Percentiles rank a stretch among this genome's conserved stretches.
phyloP scores from a whole-genome alignment of 2,797 vertebrate genomes.

The Sebastes jordani region DNA sequence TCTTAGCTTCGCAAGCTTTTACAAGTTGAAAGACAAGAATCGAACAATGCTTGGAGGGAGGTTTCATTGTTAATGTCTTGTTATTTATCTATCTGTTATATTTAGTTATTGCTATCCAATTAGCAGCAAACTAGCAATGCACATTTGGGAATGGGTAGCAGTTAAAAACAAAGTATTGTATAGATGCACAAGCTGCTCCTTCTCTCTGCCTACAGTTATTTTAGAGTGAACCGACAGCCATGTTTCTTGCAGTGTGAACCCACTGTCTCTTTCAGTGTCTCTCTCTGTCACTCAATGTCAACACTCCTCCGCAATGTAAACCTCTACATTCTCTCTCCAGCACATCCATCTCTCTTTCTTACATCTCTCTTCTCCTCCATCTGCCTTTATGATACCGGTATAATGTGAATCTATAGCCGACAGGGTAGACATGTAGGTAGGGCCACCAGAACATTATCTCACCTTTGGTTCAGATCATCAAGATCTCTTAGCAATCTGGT shows the following conservation, averaged over 20 bases:
- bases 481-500: neutral
- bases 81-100: neutral
- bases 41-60: neutral
- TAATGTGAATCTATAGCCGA: neutral
- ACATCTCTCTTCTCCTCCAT: neutral
- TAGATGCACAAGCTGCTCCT: neutral
- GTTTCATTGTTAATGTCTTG: neutral
- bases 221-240: neutral
- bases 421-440: neutral
- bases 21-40: neutral
- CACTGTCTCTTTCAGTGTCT: neutral
- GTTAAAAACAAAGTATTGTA: neutral
- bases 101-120: neutral
- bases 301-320: constrained; percentile 10
- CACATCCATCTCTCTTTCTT: neutral
- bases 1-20: neutral
- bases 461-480: neutral
- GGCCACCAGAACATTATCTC: neutral
- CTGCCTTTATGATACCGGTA: neutral
- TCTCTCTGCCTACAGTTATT: neutral
- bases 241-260: neutral
- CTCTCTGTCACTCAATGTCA: constrained; percentile 17
- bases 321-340: neutral
- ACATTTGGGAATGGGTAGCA: neutral
- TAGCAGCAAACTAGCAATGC: neutral